phyloP scores from a whole-genome alignment of 1,140 invertebrate species.

The Megalopta genalis region DNA sequence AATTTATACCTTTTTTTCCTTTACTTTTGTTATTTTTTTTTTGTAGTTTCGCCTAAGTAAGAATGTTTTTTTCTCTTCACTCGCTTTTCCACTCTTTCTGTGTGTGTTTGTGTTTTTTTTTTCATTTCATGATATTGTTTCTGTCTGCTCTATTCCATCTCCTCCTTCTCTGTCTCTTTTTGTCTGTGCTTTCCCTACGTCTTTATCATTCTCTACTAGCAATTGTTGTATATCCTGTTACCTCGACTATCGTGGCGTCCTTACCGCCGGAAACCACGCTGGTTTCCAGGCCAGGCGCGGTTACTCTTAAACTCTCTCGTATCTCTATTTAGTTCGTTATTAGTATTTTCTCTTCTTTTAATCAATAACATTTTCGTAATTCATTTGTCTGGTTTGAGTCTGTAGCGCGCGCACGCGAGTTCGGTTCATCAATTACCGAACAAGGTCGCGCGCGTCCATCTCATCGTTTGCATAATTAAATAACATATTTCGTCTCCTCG shows the following conservation, averaged over 20 bases:
- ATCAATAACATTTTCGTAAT: conserved; percentile 66
- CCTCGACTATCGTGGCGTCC: conserved; percentile 26
- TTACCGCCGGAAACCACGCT: not conserved
- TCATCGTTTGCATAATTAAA: conserved; percentile 58
- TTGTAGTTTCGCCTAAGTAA: conserved; percentile 73
- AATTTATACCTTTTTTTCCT: conserved; percentile 71
- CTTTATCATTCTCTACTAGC: conserved; percentile 55
- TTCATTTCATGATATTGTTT: conserved; percentile 20
- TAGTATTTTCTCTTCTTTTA: conserved; percentile 34
- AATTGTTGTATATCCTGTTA: conserved; percentile 61
- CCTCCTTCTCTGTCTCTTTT: conserved; percentile 26
- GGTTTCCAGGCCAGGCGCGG: not conserved
- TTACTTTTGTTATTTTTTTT: conserved; percentile 44
- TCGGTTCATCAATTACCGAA: conserved; percentile 11
- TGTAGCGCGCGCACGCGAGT: conserved; percentile 33
- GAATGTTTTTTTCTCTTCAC: conserved; percentile 66
- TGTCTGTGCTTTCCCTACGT: conserved; percentile 46
- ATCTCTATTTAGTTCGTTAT: conserved; percentile 42
- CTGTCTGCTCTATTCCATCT: conserved; percentile 37
- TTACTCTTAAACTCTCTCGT: conserved; percentile 44
- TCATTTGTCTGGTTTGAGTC: conserved; percentile 50
- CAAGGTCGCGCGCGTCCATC: conserved; percentile 5
- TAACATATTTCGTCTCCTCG: conserved; percentile 58
- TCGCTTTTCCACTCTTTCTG: not conserved
- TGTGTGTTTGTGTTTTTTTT: not conserved